phyloP scores from a whole-genome alignment of 2,113 vertebrate species.

The Verasper variegatus region DNA sequence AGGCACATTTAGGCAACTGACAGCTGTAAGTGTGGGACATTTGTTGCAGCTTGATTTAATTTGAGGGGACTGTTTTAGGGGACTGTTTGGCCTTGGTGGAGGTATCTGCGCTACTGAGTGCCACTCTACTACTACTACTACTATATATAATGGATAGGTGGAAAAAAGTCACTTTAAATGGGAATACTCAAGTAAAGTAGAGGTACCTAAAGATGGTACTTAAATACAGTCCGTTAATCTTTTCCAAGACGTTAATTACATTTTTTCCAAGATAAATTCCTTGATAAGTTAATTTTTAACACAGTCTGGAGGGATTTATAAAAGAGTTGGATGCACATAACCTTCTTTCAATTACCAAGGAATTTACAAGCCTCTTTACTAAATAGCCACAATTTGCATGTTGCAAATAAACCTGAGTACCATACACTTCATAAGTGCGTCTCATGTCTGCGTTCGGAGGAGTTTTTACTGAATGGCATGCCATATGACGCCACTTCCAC shows the following conservation, averaged over 20 bases:
- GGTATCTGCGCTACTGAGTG: too few relatives aligned
- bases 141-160: too few relatives aligned
- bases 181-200: too few relatives aligned
- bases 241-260: background rate
- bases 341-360: slow-evolving; percentile 23
- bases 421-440: slow-evolving; percentile 59
- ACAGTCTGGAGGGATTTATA: background rate
- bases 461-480: slow-evolving; percentile 64
- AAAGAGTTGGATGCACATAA: background rate
- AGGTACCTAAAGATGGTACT: too few relatives aligned
- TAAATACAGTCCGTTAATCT: background rate
- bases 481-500: slow-evolving; percentile 76
- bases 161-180: background rate
- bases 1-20: too few relatives aligned
- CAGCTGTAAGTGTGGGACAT: too few relatives aligned
- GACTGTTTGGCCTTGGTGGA: too few relatives aligned
- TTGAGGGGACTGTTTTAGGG: too few relatives aligned
- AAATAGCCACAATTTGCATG: slow-evolving; percentile 49
- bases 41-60: too few relatives aligned
- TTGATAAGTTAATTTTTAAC: background rate
- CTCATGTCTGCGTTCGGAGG: slow-evolving; percentile 43
- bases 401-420: slow-evolving; percentile 25
- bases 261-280: too few relatives aligned
- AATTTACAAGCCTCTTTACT: slow-evolving; percentile 35
- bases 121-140: too few relatives aligned